Evolutionary conservation across 2,888 invertebrate species (phyloP), one percentile per base, ranked within the genome.

Genomic region (Thera britannica): DNA sequence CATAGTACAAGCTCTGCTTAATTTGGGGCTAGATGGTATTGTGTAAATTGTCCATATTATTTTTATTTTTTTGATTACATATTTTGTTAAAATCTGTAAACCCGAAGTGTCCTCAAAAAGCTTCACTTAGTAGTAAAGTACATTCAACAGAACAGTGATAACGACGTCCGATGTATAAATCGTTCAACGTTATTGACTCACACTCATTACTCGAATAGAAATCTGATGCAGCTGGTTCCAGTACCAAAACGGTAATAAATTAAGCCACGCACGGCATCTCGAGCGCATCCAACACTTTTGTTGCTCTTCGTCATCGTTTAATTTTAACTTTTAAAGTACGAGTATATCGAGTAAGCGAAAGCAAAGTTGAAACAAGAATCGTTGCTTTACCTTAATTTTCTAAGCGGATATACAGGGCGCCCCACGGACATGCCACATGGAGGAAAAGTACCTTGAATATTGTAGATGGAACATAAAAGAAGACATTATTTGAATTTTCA

Each of bases 111-210:
- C 36, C 48, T 63, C 35, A 54, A 62, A 58, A 46, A 9, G 44
- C 44, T 41, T 41, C 48, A 58, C 11, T 49, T 52, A 67, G 12
- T 54, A 57, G 55, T 65, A 65, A 52, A 52, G 64, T 23, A 65
- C 34, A 58, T 44, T 64, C 7, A 66, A 62, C 49, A 63, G 75
- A 75, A 77, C 66, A 72, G 74, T 72, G 76, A 79, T 78, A 79
- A 81, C 54, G 62, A 75, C 55, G 62, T 23, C 23, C 23, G 70
- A 79, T 74, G 78, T 79, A 79, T 86, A 86, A 86, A 90, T 90
- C 89, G 82, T 83, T 88, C 86, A 83, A 79, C 84, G 73, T 77
- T 81, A 87, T 83, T 87, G 87, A 87, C 82, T 89, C 86, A 85
- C 78, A 74, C 80, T 78, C 82, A 80, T 84, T 81, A 82, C 81